phyloP scores from a whole-genome alignment of 2,888 invertebrate species.

The Dicycla oo region DNA sequence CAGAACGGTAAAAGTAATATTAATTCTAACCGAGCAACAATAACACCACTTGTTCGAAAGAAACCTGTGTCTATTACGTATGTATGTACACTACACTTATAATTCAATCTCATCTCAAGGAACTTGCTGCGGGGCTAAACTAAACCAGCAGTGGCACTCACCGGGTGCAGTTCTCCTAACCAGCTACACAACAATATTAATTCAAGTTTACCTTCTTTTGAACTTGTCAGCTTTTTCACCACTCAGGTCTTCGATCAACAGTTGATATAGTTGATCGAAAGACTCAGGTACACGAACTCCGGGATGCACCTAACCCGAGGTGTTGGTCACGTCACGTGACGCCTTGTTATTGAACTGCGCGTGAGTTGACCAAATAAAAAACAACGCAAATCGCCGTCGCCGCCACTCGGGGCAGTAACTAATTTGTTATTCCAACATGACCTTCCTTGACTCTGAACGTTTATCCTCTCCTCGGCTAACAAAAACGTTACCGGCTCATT shows the following conservation, averaged over 20 bases:
- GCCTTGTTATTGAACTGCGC: slow-evolving; percentile 69
- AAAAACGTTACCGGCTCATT: slow-evolving; percentile 67
- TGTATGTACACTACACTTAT: background rate
- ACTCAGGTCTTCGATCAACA: too few species aligned
- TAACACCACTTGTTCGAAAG: slow-evolving; percentile 41
- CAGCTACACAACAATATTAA: slow-evolving; percentile 72
- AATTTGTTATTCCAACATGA: slow-evolving; percentile 82
- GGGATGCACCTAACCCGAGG: slow-evolving; percentile 40
- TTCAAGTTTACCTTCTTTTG: slow-evolving; percentile 56
- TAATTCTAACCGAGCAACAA: slow-evolving; percentile 20
- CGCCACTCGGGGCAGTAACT: slow-evolving; percentile 66
- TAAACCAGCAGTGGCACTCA: slow-evolving; percentile 68
- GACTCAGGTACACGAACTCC: slow-evolving; percentile 44
- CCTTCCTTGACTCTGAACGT: slow-evolving; percentile 82
- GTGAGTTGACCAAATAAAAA: slow-evolving; percentile 68
- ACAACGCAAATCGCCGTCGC: slow-evolving; percentile 64
- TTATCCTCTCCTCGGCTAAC: slow-evolving; percentile 71
- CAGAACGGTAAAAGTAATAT: slow-evolving; percentile 34
- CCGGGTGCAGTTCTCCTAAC: slow-evolving; percentile 77
- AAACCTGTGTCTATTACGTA: slow-evolving; percentile 45
- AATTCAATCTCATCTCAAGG: slow-evolving; percentile 65
- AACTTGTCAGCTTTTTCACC: slow-evolving; percentile 39
- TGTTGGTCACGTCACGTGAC: slow-evolving; percentile 67
- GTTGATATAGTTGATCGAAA: too few species aligned
- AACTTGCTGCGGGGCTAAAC: slow-evolving; percentile 68